These are phyloP conservation scores for Leptopilina drosophilae DNA, from an alignment of 2,888 invertebrate genomes.

Conservation along the genomic window DNA sequence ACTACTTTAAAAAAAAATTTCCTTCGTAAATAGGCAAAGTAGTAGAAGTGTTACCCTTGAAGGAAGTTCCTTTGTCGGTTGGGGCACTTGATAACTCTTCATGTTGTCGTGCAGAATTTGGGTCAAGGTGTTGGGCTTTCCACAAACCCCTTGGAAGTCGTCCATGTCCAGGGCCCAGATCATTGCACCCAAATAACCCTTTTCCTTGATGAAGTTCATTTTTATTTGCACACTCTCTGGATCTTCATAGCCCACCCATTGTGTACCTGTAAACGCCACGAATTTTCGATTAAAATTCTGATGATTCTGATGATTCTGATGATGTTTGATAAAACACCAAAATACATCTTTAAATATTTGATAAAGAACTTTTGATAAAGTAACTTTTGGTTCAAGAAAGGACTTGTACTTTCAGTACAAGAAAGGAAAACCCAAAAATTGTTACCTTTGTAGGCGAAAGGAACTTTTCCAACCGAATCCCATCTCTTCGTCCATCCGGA, in stretches of 20 bases:
- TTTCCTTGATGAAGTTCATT: constrained; percentile 91
- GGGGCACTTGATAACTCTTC: constrained; percentile 82
- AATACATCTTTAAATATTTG: too few relatives aligned
- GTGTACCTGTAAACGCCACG: constrained; percentile 78
- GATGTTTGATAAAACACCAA: too few relatives aligned
- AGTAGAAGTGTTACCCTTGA: constrained; percentile 80
- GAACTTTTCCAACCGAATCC: constrained; percentile 90
- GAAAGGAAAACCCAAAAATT: too few relatives aligned
- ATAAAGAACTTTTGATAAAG: too few relatives aligned
- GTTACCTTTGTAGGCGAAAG: constrained; percentile 89
- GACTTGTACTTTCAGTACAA: too few relatives aligned
- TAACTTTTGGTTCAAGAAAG: too few relatives aligned
- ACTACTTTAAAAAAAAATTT: too few relatives aligned
- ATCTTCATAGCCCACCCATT: constrained; percentile 95
- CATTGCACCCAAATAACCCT: constrained; percentile 93
- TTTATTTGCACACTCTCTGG: constrained; percentile 89
- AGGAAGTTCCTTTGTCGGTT: constrained; percentile 82
- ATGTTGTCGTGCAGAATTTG: constrained; percentile 86
- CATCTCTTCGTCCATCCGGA: constrained; percentile 90
- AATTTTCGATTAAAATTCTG: too few relatives aligned
- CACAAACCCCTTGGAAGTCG: constrained; percentile 91
- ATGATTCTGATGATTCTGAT: too few relatives aligned
- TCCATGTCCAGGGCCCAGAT: constrained; percentile 96
- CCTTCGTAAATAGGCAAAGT: constrained; percentile 24
- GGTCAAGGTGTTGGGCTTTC: constrained; percentile 86